A percentile compares a stretch with the other conserved stretches of the same genome.
Conservation (phyloP, 2,797 vertebrate genomes). For the Champsocephalus gunnari region DNA sequence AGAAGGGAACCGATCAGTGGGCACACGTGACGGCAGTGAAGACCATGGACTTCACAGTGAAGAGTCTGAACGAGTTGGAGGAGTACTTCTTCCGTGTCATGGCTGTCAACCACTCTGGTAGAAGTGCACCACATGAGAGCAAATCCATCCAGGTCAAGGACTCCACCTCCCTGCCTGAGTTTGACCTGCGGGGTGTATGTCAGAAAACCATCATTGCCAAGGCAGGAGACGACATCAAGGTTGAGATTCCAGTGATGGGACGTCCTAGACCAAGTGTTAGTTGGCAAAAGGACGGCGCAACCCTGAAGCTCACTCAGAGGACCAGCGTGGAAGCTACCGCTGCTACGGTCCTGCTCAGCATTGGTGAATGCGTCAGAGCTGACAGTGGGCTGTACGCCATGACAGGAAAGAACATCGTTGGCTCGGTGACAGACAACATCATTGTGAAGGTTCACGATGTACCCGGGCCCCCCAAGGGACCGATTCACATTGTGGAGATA, state of each 20-base stretch:
- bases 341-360: conserved; percentile 91
- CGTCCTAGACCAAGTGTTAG: conserved; percentile 94
- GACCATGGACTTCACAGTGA: conserved; percentile 90
- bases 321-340: conserved; percentile 91
- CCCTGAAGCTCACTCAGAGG: conserved; percentile 93
- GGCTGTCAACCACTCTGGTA: conserved; percentile 95
- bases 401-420: conserved; percentile 94
- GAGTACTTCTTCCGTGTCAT: conserved; percentile 97
- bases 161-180: conserved; percentile 91
- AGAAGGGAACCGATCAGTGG: conserved; percentile 96
- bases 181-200: conserved; percentile 94
- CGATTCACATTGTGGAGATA: conserved; percentile 94
- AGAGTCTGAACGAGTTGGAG: conserved; percentile 96
- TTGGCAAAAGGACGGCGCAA: conserved; percentile 93
- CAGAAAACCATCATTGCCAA: conserved; percentile 93
- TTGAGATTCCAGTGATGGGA: conserved; percentile 97
- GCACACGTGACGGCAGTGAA: conserved; percentile 94
- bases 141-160: conserved; percentile 92
- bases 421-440: conserved; percentile 92
- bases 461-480: conserved; percentile 96
- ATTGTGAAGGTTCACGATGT: conserved; percentile 95
- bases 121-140: conserved; percentile 93
- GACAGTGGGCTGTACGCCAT: conserved; percentile 93
- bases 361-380: conserved; percentile 91
- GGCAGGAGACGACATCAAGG: conserved; percentile 96